Percentiles rank a stretch among this genome's conserved stretches.
Conservation (phyloP, 2,888 invertebrate genomes). For the Acanthosepion pharaonis region DNA sequence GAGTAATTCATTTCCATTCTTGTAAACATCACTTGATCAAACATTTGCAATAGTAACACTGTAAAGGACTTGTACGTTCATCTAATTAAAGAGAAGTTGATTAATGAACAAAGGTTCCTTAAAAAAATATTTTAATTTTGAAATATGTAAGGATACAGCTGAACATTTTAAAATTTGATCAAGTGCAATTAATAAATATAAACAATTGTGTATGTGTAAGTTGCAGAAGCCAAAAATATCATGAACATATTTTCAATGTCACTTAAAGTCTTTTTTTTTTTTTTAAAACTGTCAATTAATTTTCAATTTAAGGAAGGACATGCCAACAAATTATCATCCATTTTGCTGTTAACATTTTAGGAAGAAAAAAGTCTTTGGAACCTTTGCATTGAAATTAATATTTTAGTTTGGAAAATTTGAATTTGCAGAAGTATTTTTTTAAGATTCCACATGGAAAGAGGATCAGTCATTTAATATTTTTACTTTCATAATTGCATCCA, state of each 20-base stretch:
- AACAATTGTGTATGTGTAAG: not conserved
- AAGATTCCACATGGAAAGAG: not conserved
- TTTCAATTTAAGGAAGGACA: not conserved
- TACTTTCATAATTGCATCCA: not conserved
- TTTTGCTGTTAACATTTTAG: not conserved
- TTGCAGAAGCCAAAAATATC: not conserved
- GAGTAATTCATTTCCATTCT: not conserved
- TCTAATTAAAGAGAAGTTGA: no score
- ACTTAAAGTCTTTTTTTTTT: not conserved
- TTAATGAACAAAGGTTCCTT: no score
- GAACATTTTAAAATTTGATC: not conserved
- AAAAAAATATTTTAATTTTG: no score
- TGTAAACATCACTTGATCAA: constrained; percentile 20
- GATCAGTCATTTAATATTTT: not conserved
- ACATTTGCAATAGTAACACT: not conserved
- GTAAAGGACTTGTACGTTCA: not conserved
- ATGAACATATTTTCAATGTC: not conserved
- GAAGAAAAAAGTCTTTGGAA: not conserved
- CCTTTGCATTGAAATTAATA: not conserved
- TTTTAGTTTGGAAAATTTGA: not conserved
- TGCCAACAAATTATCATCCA: not conserved
- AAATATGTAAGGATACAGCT: not conserved
- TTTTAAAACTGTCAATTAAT: not conserved
- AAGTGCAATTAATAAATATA: not conserved
- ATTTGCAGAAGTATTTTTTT: not conserved